Evolutionary conservation across 2,113 vertebrate genomes (phyloP), one percentile per base, ranked within the genome.

Genomic region (Gymnogyps californianus): DNA sequence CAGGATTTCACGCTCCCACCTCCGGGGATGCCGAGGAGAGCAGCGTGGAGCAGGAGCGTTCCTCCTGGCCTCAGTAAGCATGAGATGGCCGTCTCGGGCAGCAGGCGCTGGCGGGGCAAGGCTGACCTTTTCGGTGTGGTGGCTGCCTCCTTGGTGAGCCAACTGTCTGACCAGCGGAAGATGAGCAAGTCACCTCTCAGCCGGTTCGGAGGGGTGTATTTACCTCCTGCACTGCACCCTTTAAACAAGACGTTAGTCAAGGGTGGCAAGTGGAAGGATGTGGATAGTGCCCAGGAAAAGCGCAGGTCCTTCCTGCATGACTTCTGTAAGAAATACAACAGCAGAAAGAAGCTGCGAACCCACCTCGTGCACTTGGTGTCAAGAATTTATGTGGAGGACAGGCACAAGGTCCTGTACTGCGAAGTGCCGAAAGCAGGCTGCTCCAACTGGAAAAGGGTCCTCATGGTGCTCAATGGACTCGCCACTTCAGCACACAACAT

Each of bases 351-450:
- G 87, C 84, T 88, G 49, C 94, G 44, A 16, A 94, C 79, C 26
- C 97, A 97, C 18, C 94, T 98, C 5, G 49, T 96, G 47, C 97
- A 93, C 36, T 70, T 98, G 58, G 97, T 98, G 36, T 98, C 98
- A 7, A 98, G 98, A 62, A 98, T 98, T 86, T 98, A 98, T 0
- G 98, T 98, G 54, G 98, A 98, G 95, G 98, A 99, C 64, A 98
- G 95, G 85, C 98, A 98, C 96, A 98, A 97, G 90, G 85, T 98
- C 74, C 93, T 99, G 74, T 99, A 99, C 69, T 98, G 98, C 1
- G 98, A 99, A 71, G 98, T 98, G 22, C 98, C 98, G 0, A 99
- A 98, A 90, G 97, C 97, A 13, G 98, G 98, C 38, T 98, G 98
- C 77, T 98, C 98, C 87, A 98, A 98, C 20, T 98, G 98, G 98